Percentiles rank a stretch among this genome's conserved stretches.
phyloP scores from a whole-genome alignment of 2,888 invertebrate genomes.

The Nebria salina region DNA sequence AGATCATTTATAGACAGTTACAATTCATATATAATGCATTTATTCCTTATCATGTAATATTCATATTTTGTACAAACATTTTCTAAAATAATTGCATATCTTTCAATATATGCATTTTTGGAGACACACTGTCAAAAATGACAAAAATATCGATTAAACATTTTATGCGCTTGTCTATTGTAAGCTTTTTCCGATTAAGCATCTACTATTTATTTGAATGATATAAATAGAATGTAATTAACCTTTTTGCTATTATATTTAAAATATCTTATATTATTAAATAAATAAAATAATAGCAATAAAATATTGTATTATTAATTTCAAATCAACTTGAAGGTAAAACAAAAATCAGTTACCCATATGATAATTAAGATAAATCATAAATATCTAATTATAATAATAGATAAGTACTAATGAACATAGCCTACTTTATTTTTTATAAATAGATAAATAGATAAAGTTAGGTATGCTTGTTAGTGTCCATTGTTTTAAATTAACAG shows the following conservation, averaged over 20 bases:
- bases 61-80: too few species aligned
- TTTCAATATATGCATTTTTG: too few species aligned
- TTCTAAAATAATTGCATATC: too few species aligned
- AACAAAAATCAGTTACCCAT: not conserved
- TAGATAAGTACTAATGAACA: not conserved
- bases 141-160: too few species aligned
- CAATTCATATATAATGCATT: not conserved
- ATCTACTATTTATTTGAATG: too few species aligned
- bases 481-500: not conserved
- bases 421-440: not conserved
- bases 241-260: too few species aligned
- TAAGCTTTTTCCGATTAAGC: too few species aligned
- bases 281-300: not conserved
- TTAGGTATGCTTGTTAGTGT: not conserved
- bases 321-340: not conserved
- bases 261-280: too few species aligned
- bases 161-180: too few species aligned
- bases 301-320: not conserved
- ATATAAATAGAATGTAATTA: too few species aligned
- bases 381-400: not conserved
- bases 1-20: not conserved
- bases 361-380: not conserved
- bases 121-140: too few species aligned
- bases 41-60: not conserved
- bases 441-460: not conserved